Percentiles rank a stretch among this genome's conserved stretches.
Conservation (phyloP, 2,797 vertebrate genomes). For the Micropoecilia bifurca region DNA sequence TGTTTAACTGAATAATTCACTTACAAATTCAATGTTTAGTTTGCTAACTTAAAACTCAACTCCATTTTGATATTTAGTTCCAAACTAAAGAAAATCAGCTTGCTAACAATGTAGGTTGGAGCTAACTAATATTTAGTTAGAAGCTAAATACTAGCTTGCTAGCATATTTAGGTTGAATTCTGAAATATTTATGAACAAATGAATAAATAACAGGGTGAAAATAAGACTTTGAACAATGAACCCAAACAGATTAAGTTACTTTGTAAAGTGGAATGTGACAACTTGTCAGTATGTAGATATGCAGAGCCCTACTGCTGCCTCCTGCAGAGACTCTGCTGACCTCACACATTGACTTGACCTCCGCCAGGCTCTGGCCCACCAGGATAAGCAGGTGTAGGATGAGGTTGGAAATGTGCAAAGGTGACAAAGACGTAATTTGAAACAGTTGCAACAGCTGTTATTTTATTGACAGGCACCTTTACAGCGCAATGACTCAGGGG, state of each 20-base stretch:
- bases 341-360: background rate
- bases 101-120: no score
- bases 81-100: no score
- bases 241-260: background rate
- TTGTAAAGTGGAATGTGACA: background rate
- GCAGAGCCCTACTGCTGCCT: background rate
- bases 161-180: background rate
- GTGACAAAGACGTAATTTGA: background rate
- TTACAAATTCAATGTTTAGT: background rate
- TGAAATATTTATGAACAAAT: background rate
- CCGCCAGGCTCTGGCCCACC: background rate
- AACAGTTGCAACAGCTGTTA: background rate
- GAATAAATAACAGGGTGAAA: background rate
- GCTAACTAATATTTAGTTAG: background rate
- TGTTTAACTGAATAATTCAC: background rate
- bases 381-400: background rate
- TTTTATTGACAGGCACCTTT: background rate
- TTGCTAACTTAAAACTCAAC: background rate
- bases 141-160: background rate
- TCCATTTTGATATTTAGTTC: no score
- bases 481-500: background rate
- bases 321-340: background rate
- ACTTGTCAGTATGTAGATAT: background rate
- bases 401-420: background rate
- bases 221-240: background rate